Evolutionary conservation across 1,140 invertebrate species (phyloP).

Genomic region (Macrobrachium rosenbergii): DNA sequence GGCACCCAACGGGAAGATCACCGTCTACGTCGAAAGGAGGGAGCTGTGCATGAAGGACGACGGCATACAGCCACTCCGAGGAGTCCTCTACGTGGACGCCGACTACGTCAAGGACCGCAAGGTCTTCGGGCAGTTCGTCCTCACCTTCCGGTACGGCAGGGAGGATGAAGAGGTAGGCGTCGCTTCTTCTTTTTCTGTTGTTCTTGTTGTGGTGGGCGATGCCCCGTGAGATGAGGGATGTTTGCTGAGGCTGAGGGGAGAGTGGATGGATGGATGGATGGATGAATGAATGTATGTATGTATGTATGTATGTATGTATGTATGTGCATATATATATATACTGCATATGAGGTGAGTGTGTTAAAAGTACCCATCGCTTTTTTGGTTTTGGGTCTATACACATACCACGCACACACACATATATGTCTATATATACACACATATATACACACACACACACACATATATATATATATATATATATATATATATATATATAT

Average conservation of each 20-base stretch:
- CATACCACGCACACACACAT: too few relatives aligned
- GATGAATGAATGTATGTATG: neutral
- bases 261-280: neutral
- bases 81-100: constrained; percentile 62
- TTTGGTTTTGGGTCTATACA: too few relatives aligned
- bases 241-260: neutral
- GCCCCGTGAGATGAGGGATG: too few relatives aligned
- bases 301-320: neutral
- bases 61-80: constrained; percentile 55
- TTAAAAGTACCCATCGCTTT: too few relatives aligned
- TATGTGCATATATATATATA: neutral
- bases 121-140: constrained; percentile 94
- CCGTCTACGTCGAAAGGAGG: constrained; percentile 93
- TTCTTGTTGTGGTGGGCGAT: neutral
- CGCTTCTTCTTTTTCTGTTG: too few relatives aligned
- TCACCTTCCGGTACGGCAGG: constrained; percentile 97
- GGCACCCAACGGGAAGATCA: constrained; percentile 94
- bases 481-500: constrained; percentile 5
- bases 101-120: constrained; percentile 89
- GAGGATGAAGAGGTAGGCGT: constrained; percentile 93
- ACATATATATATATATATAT: constrained; percentile 8
- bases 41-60: constrained; percentile 82
- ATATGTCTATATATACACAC: too few relatives aligned
- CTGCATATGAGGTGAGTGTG: too few relatives aligned
- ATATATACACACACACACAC: too few relatives aligned